These are phyloP conservation scores for Petaurus breviceps DNA, from an alignment of 2,113 vertebrate genomes.

Conservation along the genomic window DNA sequence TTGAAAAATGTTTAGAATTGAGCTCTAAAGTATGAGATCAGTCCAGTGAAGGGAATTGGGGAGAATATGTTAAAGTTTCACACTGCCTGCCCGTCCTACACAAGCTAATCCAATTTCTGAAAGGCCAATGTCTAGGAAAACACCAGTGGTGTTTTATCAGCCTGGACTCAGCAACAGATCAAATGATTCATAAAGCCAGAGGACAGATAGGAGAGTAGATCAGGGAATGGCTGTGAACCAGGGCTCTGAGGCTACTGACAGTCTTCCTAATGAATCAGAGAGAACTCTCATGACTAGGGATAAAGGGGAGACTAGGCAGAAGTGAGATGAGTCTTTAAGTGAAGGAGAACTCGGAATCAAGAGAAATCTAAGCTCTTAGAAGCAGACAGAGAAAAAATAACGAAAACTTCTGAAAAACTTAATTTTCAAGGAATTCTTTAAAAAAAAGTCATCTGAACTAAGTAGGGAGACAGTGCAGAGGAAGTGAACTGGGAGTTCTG, in stretches of 20 bases:
- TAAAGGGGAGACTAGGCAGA: neutral
- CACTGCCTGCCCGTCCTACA: neutral
- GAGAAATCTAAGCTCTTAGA: slow-evolving; percentile 16
- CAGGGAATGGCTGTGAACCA: neutral
- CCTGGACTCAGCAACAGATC: neutral
- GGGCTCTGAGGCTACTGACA: neutral
- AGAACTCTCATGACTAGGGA: neutral
- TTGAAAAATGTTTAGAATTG: slow-evolving; percentile 37
- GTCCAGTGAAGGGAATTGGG: neutral
- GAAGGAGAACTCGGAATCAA: neutral
- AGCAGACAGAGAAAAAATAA: neutral
- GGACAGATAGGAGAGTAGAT: neutral
- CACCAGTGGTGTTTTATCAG: neutral
- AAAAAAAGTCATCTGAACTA: neutral
- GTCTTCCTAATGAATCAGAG: neutral
- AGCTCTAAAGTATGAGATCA: slow-evolving; percentile 55
- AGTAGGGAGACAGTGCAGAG: neutral
- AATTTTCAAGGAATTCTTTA: neutral
- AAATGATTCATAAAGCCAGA: neutral
- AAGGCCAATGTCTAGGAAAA: neutral
- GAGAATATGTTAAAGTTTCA: neutral
- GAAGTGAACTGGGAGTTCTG: neutral
- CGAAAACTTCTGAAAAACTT: neutral
- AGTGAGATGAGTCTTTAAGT: slow-evolving; percentile 24
- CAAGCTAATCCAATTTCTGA: neutral